Percentiles rank a stretch among this genome's conserved stretches.
Evolutionary conservation across 2,797 vertebrate genomes (phyloP).

Genomic region (Sardinella longiceps): DNA sequence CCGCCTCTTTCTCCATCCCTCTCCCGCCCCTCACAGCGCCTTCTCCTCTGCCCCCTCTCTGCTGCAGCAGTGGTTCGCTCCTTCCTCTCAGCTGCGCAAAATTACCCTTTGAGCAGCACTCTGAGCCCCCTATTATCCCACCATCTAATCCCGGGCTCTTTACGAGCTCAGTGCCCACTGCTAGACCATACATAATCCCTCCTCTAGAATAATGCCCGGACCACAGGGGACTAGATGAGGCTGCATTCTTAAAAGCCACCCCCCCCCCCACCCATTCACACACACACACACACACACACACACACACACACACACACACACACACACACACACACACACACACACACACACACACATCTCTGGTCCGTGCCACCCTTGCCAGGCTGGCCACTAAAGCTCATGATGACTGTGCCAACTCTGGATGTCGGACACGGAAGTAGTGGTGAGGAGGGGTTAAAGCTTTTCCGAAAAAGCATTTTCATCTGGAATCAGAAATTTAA

Average conservation of each 20-base stretch:
- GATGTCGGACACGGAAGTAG: background rate
- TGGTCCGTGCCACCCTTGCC: background rate
- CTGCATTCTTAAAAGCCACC: constrained; percentile 2
- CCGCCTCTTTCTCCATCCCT: background rate
- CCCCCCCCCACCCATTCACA: background rate
- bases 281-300: background rate
- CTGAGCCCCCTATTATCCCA: constrained; percentile 60
- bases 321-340: background rate
- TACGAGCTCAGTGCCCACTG: constrained; percentile 64
- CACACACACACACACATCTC: background rate
- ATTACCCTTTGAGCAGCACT: constrained; percentile 56
- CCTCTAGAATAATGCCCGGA: constrained; percentile 55
- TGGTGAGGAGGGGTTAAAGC: background rate
- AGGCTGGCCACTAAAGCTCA: background rate
- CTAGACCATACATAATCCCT: constrained; percentile 61
- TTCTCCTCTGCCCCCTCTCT: constrained; percentile 8
- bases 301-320: background rate
- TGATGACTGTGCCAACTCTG: background rate
- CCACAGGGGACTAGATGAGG: constrained; percentile 38
- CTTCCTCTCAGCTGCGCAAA: constrained; percentile 49
- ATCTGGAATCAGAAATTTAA: background rate
- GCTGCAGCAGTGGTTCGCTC: constrained; percentile 50
- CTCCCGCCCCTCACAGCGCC: background rate
- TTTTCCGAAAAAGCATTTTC: background rate
- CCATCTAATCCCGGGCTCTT: constrained; percentile 67